Base-by-base conservation (phyloP, 2,113 vertebrate species). In the Corythoichthys intestinalis region DNA sequence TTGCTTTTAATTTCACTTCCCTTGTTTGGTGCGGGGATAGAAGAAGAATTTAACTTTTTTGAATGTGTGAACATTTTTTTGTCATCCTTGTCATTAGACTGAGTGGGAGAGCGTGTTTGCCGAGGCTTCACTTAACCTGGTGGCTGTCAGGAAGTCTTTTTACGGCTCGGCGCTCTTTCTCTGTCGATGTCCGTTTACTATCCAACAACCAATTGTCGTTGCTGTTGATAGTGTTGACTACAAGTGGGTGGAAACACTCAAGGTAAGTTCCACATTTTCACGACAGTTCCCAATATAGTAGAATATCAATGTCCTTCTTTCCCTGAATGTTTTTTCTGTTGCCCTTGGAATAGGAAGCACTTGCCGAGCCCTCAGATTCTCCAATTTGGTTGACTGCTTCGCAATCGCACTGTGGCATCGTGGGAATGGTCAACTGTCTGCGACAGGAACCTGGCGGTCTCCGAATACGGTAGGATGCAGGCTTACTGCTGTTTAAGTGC, bases 341-440 rank as follows among this genome's bases (percentile, higher is more conserved):
- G 4, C 12, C 68, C 10, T 76, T 81, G 63, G 4, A 58, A n/a
- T 78, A 94, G 92, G 76, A 5, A 1, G 53, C 15, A 10, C 80
- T 97, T 81, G 89, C 91, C 0, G 87, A 92, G 10, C 0, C 83
- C 1, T 93, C 92, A 0, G 91, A 95, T 15, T 71, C 56, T 17
- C 88, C 91, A 0, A 86, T 98, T 66, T 98, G 95, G 95, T 83
- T 99, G 68, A 96, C 87, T 2, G 93, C 95, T 4, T 75, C 85
- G 34, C 83, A 89, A 57, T 61, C 79, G 1, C 93, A 94, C 81
- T 95, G 94, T 0, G 97, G 97, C 17, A 79, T 98, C 70, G 88
- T 99, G 67, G 97, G 97, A 72, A 88, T 99, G 95, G 95, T 98
- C 73, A 99, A 96, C 87, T 99, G 97, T 80, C 93, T 98, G 17